Evolutionary conservation across 2,113 vertebrate genomes (phyloP).

Genomic region (Thalassoma bifasciatum): DNA sequence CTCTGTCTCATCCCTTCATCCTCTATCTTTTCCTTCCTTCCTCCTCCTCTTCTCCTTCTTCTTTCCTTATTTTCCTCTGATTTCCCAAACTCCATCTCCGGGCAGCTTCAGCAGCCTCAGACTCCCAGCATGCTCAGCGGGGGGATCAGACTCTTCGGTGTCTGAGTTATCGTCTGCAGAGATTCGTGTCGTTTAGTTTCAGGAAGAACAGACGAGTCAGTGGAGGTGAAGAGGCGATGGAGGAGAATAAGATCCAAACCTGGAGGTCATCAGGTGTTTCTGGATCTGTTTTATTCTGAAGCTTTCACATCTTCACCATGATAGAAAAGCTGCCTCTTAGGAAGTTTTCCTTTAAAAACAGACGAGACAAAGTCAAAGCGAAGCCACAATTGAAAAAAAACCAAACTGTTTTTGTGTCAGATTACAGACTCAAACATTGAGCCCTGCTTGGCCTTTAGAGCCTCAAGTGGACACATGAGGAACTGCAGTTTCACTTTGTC

Average conservation of each 20-base stretch:
- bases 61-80: neutral
- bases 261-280: neutral
- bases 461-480: no score
- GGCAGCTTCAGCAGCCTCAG: slow-evolving; percentile 37
- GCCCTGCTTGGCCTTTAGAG: no score
- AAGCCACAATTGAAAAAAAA: no score
- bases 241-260: neutral
- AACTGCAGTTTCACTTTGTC: no score
- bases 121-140: slow-evolving; percentile 43
- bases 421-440: no score
- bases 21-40: slow-evolving; percentile 13
- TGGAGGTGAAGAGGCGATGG: neutral
- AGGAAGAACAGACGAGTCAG: neutral
- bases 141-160: neutral
- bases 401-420: no score
- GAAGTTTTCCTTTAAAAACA: no score
- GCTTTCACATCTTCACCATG: no score
- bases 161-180: neutral
- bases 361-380: no score
- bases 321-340: no score
- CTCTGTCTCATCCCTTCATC: slow-evolving; percentile 54
- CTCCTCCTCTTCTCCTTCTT: neutral
- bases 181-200: neutral
- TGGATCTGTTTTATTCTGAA: no score
- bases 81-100: neutral